Conservation (phyloP, 2,797 vertebrate species). For the Yasuhikotakia modesta region DNA sequence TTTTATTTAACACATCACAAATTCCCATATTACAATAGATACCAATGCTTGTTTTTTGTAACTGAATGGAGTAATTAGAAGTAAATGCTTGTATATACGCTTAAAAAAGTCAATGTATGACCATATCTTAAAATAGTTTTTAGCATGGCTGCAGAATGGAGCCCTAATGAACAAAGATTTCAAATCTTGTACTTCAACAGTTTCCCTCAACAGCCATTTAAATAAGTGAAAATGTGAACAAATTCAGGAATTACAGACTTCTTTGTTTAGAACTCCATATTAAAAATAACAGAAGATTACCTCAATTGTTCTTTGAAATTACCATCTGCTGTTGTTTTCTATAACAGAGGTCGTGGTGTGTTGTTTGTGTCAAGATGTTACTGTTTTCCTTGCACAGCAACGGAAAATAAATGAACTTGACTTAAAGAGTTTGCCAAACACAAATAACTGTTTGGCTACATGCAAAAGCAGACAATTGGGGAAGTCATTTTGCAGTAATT, state of each 20-base stretch:
- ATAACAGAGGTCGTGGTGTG: not conserved
- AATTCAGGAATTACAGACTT: not conserved
- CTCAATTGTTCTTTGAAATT: not conserved
- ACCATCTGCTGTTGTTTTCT: not conserved
- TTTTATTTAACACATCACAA: no score
- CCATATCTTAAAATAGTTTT: no score
- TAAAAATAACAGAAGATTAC: slow-evolving; percentile 1
- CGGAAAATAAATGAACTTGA: not conserved
- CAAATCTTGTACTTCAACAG: not conserved
- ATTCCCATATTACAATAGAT: no score
- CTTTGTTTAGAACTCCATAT: not conserved
- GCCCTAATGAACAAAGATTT: not conserved
- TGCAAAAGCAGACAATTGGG: slow-evolving; percentile 44
- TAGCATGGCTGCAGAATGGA: not conserved
- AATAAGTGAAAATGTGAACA: not conserved
- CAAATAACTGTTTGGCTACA: slow-evolving; percentile 23
- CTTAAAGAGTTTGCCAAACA: not conserved
- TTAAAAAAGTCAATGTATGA: no score
- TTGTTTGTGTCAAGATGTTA: not conserved
- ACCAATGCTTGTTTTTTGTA: no score
- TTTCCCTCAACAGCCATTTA: not conserved
- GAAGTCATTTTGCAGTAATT: slow-evolving; percentile 67
- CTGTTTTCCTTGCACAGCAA: not conserved
- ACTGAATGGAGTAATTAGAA: no score
- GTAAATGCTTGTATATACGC: no score